Evolutionary conservation across 2,888 invertebrate genomes (phyloP).

Genomic region (Drosophila planitibia): DNA sequence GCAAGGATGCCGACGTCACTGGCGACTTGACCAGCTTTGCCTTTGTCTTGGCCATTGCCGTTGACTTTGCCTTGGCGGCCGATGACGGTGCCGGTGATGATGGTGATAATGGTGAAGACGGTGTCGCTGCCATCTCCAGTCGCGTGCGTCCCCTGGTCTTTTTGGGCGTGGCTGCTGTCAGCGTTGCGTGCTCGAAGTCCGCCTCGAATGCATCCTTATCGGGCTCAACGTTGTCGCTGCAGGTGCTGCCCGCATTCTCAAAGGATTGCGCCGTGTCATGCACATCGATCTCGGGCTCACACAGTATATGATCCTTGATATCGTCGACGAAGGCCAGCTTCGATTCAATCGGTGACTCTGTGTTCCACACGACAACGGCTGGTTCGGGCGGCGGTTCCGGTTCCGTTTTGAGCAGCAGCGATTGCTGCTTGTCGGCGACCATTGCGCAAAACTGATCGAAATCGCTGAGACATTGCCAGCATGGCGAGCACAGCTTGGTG

Average conservation of each 20-base stretch:
- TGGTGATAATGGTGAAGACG: not conserved
- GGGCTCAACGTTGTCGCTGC: constrained; percentile 5
- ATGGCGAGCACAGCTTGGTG: constrained; percentile 57
- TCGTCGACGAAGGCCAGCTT: constrained; percentile 60
- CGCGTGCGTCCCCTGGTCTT: constrained; percentile 42
- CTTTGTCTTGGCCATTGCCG: constrained; percentile 17
- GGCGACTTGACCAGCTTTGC: not conserved
- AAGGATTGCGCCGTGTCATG: constrained; percentile 15
- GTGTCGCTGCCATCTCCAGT: not conserved
- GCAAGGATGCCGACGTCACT: constrained; percentile 1
- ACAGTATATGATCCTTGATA: constrained; percentile 71
- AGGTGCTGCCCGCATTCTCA: constrained; percentile 8
- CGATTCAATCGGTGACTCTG: constrained; percentile 48
- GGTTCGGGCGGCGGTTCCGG: constrained; percentile 63
- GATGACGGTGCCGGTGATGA: not conserved
- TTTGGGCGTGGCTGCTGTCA: not conserved
- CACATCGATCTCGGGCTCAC: constrained; percentile 76
- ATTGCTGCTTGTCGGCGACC: constrained; percentile 67
- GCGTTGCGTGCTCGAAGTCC: constrained; percentile 4
- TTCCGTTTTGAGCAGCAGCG: constrained; percentile 60
- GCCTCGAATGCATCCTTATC: constrained; percentile 20
- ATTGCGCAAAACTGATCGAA: constrained; percentile 67
- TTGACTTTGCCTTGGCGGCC: constrained; percentile 18
- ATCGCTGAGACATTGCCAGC: constrained; percentile 60
- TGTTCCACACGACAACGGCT: constrained; percentile 55